Conservation (phyloP, 2,888 invertebrate genomes). For the Trachelus tabidus region DNA sequence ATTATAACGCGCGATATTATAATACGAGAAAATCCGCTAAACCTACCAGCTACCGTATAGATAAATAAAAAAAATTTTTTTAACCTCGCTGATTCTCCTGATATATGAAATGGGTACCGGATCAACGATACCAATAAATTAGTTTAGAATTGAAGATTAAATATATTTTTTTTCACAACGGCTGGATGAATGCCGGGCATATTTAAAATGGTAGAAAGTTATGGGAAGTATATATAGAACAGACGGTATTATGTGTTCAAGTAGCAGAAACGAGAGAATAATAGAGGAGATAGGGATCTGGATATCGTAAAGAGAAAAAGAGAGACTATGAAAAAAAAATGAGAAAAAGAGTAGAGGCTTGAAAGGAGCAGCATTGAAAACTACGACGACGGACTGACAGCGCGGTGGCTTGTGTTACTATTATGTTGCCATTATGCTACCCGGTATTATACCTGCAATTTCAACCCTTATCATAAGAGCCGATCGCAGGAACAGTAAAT, state of each 20-base stretch:
- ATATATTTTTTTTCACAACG: not conserved
- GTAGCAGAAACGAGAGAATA: constrained; percentile 19
- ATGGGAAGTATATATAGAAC: not conserved
- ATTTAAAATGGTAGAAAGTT: too few species aligned
- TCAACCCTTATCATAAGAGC: constrained; percentile 52
- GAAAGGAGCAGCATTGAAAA: constrained; percentile 54
- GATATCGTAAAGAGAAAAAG: constrained; percentile 22
- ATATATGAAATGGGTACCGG: not conserved
- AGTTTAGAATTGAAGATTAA: not conserved
- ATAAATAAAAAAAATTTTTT: not conserved
- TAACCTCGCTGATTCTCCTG: not conserved
- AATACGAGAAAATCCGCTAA: not conserved
- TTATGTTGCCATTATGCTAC: constrained; percentile 52
- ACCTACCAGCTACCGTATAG: not conserved
- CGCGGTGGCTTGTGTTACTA: constrained; percentile 55
- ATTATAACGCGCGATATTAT: not conserved
- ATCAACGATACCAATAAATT: too few species aligned
- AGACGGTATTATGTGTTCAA: not conserved
- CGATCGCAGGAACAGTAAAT: constrained; percentile 41
- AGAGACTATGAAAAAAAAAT: constrained; percentile 3
- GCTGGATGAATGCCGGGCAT: not conserved
- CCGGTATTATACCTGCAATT: constrained; percentile 62
- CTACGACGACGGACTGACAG: constrained; percentile 31
- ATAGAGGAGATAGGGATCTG: constrained; percentile 38
- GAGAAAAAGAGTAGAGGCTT: constrained; percentile 34